Conservation (phyloP, 2,888 invertebrate genomes). For the Stenolophus ochropezus region DNA sequence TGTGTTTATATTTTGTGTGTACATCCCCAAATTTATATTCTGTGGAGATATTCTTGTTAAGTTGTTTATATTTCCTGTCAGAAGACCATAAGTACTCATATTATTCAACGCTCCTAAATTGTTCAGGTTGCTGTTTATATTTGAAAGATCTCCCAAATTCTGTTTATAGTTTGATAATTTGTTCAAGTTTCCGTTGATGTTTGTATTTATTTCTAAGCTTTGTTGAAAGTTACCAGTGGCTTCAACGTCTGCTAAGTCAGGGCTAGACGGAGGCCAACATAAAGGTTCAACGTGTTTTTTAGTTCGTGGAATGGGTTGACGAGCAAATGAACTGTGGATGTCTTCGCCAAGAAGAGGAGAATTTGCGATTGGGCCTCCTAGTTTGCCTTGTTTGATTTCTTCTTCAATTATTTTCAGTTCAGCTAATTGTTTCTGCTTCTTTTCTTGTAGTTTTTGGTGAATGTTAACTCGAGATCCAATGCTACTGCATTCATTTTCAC, state of each 20-base stretch:
- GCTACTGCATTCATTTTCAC: constrained; percentile 85
- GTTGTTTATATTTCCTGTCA: constrained; percentile 56
- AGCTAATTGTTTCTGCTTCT: constrained; percentile 90
- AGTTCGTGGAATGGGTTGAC: constrained; percentile 82
- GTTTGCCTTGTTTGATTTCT: constrained; percentile 89
- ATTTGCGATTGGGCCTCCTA: constrained; percentile 76
- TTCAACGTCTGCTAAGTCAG: constrained; percentile 61
- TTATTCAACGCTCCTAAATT: constrained; percentile 60
- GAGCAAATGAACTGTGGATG: constrained; percentile 70
- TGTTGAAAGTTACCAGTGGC: constrained; percentile 53
- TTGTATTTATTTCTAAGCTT: constrained; percentile 58
- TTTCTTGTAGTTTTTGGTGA: constrained; percentile 90
- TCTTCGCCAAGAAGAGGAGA: constrained; percentile 76
- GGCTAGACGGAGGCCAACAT: constrained; percentile 72
- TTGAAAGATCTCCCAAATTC: constrained; percentile 58
- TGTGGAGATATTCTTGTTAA: constrained; percentile 57
- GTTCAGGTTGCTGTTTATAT: constrained; percentile 49
- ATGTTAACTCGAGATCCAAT: constrained; percentile 87
- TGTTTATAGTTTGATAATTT: constrained; percentile 61
- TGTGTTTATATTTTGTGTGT: constrained; percentile 60
- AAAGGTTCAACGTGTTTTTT: constrained; percentile 80
- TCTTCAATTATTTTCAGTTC: constrained; percentile 89
- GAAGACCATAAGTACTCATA: constrained; percentile 56
- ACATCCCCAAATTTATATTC: constrained; percentile 54
- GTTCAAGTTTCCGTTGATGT: constrained; percentile 59